These are phyloP conservation scores for Aspidoscelis tigris DNA, from an alignment of 2,113 vertebrate species.

Conservation along the genomic window DNA sequence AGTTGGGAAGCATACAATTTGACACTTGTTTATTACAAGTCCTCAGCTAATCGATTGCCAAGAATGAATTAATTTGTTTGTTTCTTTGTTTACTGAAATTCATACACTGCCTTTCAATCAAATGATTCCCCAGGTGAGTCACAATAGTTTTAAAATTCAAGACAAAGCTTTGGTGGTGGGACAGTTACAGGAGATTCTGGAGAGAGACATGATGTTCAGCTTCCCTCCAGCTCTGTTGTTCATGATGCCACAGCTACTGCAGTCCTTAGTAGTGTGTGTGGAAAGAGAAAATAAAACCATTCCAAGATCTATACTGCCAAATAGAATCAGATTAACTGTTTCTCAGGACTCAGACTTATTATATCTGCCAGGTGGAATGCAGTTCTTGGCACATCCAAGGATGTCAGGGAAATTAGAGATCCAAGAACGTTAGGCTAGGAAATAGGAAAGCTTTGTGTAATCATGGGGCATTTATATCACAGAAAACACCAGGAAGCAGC, in stretches of 20 bases:
- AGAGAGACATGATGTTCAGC: neutral
- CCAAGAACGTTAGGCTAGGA: neutral
- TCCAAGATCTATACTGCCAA: neutral
- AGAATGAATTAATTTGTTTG: slow-evolving; percentile 9
- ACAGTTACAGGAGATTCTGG: neutral
- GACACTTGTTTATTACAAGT: slow-evolving; percentile 26
- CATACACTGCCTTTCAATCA: neutral
- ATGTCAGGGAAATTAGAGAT: neutral
- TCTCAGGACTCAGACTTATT: neutral
- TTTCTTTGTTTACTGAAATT: neutral
- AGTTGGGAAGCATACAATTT: slow-evolving; percentile 15
- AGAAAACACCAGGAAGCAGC: slow-evolving; percentile 12
- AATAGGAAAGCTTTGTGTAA: slow-evolving; percentile 13
- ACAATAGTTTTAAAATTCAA: neutral
- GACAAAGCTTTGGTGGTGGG: neutral
- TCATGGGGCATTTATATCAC: slow-evolving; percentile 24
- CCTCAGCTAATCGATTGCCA: neutral
- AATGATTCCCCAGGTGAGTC: neutral
- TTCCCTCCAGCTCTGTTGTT: neutral
- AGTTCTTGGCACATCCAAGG: neutral
- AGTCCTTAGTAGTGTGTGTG: neutral
- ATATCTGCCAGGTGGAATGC: neutral
- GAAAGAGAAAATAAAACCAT: neutral
- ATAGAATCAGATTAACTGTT: neutral
- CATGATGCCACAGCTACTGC: neutral